Percentiles rank a stretch among this genome's conserved stretches.
These are phyloP conservation scores for Flabesymbios commensalis DNA, from an alignment of 2,888 invertebrate species.

Conservation along the genomic window DNA sequence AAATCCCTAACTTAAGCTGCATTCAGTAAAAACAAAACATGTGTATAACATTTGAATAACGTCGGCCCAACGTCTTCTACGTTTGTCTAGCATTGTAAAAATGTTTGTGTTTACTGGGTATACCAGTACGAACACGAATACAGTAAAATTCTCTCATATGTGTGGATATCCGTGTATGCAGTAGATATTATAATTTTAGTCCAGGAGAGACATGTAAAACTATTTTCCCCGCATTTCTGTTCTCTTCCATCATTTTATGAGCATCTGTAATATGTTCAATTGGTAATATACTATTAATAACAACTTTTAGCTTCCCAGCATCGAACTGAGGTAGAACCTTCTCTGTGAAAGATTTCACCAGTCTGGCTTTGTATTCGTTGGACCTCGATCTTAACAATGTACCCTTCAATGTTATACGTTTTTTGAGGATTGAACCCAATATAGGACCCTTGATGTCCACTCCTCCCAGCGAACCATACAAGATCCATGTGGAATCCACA, in stretches of 20 bases:
- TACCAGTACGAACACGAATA: no score
- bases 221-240: constrained; percentile 58
- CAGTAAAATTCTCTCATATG: no score
- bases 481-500: constrained; percentile 59
- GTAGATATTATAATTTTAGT: background rate
- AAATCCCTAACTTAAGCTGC: no score
- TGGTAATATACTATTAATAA: constrained; percentile 49
- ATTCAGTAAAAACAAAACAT: no score
- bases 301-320: constrained; percentile 44
- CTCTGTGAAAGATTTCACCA: constrained; percentile 47
- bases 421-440: constrained; percentile 48
- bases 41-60: no score
- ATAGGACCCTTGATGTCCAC: constrained; percentile 47
- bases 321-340: constrained; percentile 45
- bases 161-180: background rate
- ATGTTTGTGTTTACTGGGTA: no score
- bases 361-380: constrained; percentile 53
- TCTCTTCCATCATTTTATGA: constrained; percentile 54
- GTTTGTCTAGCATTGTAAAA: no score
- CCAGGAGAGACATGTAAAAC: constrained; percentile 41
- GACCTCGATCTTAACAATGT: constrained; percentile 45
- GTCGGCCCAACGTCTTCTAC: no score
- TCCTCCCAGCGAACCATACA: constrained; percentile 59
- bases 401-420: constrained; percentile 41
- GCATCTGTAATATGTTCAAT: constrained; percentile 50